Evolutionary conservation across 2,113 vertebrate genomes (phyloP).

Genomic region (Leptosomus discolor): DNA sequence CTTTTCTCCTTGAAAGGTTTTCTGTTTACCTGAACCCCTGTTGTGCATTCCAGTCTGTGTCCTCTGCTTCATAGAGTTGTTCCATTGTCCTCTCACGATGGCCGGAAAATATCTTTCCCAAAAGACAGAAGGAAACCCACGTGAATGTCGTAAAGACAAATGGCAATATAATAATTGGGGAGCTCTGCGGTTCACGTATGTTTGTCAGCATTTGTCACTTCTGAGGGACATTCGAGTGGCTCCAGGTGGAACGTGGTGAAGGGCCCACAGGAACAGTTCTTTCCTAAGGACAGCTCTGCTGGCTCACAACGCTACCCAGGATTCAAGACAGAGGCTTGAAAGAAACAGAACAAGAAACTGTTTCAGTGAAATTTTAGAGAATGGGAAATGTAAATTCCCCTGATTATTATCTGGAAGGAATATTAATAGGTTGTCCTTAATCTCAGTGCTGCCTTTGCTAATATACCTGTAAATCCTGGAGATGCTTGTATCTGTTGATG

Average conservation of each 20-base stretch:
- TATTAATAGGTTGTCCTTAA: background rate
- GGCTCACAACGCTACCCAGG: background rate
- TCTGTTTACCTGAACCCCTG: background rate
- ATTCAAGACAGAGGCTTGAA: background rate
- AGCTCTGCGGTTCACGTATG: background rate
- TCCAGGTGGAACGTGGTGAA: background rate
- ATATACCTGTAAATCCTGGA: background rate
- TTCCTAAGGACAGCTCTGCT: background rate
- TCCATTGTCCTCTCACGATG: background rate
- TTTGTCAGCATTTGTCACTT: background rate
- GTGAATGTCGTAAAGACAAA: background rate
- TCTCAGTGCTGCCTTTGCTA: background rate
- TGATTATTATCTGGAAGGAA: background rate
- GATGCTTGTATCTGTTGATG: background rate
- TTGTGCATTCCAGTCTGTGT: background rate
- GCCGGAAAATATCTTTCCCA: background rate
- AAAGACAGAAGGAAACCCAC: background rate
- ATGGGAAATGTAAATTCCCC: background rate
- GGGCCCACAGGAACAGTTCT: background rate
- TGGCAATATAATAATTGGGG: background rate
- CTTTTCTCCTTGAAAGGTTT: background rate
- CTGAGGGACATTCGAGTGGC: background rate
- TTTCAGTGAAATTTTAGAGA: background rate
- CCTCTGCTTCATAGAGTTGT: background rate
- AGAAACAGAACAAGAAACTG: background rate